Conservation (phyloP, 2,797 vertebrate genomes). For the Parotocinclus haroldoi region DNA sequence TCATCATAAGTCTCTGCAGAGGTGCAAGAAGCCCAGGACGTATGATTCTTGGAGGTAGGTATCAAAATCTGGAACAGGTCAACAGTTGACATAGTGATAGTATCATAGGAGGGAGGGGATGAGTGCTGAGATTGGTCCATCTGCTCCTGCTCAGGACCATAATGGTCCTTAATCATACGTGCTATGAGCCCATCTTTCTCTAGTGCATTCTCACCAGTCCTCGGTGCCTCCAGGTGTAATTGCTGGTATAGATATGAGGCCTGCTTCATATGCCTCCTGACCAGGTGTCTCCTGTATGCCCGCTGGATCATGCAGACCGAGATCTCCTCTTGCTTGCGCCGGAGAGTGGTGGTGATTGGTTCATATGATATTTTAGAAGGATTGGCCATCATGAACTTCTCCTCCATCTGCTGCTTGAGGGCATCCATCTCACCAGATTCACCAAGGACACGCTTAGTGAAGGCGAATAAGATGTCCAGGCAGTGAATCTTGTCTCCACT, state of each 20-base stretch:
- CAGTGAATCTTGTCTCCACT: constrained; percentile 96
- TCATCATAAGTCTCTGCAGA: constrained; percentile 79
- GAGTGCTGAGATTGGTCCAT: constrained; percentile 68
- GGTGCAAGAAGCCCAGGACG: constrained; percentile 65
- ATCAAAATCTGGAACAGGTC: constrained; percentile 68
- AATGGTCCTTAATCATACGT: constrained; percentile 82
- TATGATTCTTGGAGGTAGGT: constrained; percentile 70
- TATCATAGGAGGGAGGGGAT: constrained; percentile 90
- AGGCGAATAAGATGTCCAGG: constrained; percentile 97
- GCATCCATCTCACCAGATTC: constrained; percentile 97
- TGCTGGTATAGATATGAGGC: constrained; percentile 90
- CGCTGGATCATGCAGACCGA: constrained; percentile 87
- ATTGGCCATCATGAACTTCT: constrained; percentile 96
- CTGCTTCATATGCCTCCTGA: constrained; percentile 87
- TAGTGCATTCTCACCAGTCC: constrained; percentile 75
- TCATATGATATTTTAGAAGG: constrained; percentile 93
- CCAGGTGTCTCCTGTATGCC: constrained; percentile 85
- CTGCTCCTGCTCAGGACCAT: constrained; percentile 63
- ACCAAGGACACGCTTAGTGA: constrained; percentile 96
- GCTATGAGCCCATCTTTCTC: constrained; percentile 90
- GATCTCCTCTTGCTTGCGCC: constrained; percentile 89
- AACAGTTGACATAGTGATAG: constrained; percentile 76
- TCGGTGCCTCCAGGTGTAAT: constrained; percentile 69
- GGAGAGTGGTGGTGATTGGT: constrained; percentile 92
- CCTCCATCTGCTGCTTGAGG: constrained; percentile 98